Evolutionary conservation across 2,888 invertebrate species (phyloP).

Genomic region (Pollenia labialis): DNA sequence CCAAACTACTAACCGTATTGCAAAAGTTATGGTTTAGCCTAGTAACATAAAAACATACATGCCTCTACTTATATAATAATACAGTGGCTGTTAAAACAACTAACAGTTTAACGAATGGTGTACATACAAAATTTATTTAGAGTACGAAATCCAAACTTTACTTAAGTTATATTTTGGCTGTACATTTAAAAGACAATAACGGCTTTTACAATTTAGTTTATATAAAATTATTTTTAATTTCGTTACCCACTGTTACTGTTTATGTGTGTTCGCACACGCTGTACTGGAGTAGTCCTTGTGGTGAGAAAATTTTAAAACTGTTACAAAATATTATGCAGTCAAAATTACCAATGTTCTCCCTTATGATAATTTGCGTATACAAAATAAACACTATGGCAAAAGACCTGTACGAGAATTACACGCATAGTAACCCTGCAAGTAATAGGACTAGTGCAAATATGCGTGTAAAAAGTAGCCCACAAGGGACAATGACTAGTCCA

Average conservation of each 20-base stretch:
- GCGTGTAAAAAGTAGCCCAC: too few relatives aligned
- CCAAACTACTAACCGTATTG: slow-evolving; percentile 55
- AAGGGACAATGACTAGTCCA: too few relatives aligned
- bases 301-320: slow-evolving; percentile 41
- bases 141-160: too few relatives aligned
- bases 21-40: slow-evolving; percentile 60
- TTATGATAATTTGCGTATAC: slow-evolving; percentile 57
- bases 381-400: slow-evolving; percentile 44
- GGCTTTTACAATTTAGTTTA: too few relatives aligned
- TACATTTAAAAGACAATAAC: too few relatives aligned
- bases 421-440: too few relatives aligned
- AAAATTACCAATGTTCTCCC: slow-evolving; percentile 42
- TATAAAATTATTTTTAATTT: too few relatives aligned
- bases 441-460: too few relatives aligned
- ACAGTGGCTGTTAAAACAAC: slow-evolving; percentile 17
- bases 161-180: too few relatives aligned
- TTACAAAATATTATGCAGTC: slow-evolving; percentile 56
- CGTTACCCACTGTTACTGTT: neutral
- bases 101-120: too few relatives aligned
- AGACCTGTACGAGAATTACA: neutral
- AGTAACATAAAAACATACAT: slow-evolving; percentile 44
- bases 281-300: slow-evolving; percentile 1
- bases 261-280: slow-evolving; percentile 2
- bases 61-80: neutral
- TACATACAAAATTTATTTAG: too few relatives aligned